Evolutionary conservation across 1,140 invertebrate species (phyloP).

Genomic region (Microplitis mediator): DNA sequence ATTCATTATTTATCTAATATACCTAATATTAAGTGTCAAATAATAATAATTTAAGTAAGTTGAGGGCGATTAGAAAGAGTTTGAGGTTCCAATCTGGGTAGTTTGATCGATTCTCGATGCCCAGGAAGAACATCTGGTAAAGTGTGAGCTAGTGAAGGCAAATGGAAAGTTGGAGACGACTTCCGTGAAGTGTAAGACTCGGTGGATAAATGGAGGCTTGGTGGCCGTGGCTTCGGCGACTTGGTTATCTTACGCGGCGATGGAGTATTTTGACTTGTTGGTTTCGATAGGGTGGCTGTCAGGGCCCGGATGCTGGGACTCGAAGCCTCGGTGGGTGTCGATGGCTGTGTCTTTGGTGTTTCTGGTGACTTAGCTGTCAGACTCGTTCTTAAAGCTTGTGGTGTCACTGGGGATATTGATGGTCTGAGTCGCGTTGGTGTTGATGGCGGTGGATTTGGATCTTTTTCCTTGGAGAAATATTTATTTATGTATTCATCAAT

Average conservation of each 20-base stretch:
- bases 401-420: conserved; percentile 39
- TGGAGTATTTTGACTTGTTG: neutral
- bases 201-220: neutral
- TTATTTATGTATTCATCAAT: neutral
- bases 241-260: neutral
- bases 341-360: conserved; percentile 32
- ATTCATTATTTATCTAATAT: neutral
- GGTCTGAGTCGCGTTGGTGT: conserved; percentile 38
- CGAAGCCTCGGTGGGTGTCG: conserved; percentile 21
- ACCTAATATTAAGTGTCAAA: neutral
- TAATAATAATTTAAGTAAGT: neutral
- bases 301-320: neutral
- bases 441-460: conserved; percentile 45
- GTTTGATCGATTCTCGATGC: no score
- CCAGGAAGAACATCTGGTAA: no score
- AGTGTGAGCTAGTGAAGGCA: neutral
- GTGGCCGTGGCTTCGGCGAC: neutral
- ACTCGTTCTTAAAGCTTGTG: conserved; percentile 45
- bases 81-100: no score
- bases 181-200: neutral
- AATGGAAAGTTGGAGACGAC: neutral
- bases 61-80: no score
- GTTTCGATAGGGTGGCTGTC: conserved; percentile 28
- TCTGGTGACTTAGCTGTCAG: conserved; percentile 49
- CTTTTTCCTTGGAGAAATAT: neutral